These are phyloP conservation scores for Chondrilla cf. caribensis DNA, from an alignment of 37 sponge, comb jelly and placozoan species.

Conservation along the genomic window DNA sequence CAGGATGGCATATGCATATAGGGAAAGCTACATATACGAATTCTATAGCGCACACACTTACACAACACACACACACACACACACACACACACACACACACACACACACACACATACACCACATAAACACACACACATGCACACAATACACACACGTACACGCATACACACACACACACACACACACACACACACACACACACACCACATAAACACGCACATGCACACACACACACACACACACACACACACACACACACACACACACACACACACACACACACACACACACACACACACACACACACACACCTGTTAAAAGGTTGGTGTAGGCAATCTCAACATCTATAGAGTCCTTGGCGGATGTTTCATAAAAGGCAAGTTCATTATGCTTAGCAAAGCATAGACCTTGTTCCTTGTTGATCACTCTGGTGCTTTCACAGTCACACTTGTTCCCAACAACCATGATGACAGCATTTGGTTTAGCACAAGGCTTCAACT, in stretches of 20 bases:
- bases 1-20: no score
- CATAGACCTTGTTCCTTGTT: no score
- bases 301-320: no score
- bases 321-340: not conserved
- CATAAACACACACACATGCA: not conserved
- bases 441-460: no score
- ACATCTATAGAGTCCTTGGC: not conserved
- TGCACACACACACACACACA: not conserved
- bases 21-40: no score
- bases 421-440: conserved; percentile 92
- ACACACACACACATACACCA: not conserved
- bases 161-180: not conserved
- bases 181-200: not conserved
- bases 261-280: conserved; percentile 11
- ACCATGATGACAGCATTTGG: no score
- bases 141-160: not conserved
- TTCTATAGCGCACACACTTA: no score
- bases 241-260: conserved; percentile 1
- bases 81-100: not conserved
- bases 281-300: no score
- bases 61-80: no score
- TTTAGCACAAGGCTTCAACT: conserved; percentile 88
- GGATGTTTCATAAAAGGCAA: not conserved
- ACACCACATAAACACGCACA: not conserved
- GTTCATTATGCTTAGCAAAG: conserved; percentile 29